These are phyloP conservation scores for Montipora sp. DNA, from an alignment of 64 coral and sea anemone species.

Conservation along the genomic window DNA sequence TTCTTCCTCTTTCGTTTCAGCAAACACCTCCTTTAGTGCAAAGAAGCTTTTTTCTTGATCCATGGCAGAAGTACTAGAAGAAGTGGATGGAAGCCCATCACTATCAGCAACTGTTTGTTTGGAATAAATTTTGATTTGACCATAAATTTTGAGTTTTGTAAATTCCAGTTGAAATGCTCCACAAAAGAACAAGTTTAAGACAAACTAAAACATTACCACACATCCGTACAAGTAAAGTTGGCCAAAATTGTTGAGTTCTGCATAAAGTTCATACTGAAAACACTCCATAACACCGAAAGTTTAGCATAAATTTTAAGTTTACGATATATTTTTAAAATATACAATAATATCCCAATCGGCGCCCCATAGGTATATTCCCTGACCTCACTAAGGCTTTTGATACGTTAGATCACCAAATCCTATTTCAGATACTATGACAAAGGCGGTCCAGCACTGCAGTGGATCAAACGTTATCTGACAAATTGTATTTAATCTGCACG, in stretches of 20 bases:
- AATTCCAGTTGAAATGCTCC: background rate
- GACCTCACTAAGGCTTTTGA: too few species aligned
- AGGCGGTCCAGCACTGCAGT: too few species aligned
- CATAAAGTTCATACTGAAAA: background rate
- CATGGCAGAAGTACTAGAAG: background rate
- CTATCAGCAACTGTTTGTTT: background rate
- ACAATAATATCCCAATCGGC: too few species aligned
- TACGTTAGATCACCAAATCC: too few species aligned
- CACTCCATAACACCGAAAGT: background rate
- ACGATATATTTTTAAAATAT: background rate
- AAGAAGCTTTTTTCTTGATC: background rate
- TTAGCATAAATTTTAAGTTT: background rate
- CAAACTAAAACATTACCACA: too few species aligned
- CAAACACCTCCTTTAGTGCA: constrained; percentile 31
- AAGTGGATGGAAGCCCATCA: background rate
- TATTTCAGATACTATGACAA: too few species aligned
- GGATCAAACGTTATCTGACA: too few species aligned
- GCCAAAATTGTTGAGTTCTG: background rate
- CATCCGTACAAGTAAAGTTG: too few species aligned
- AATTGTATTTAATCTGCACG: too few species aligned
- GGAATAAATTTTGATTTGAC: background rate
- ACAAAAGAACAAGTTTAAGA: background rate
- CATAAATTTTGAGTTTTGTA: background rate
- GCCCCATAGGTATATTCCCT: too few species aligned
- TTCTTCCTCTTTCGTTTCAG: background rate